Evolutionary conservation across 2,113 vertebrate species (phyloP), one percentile per base, ranked within the genome.

Genomic region (Heliornis fulica): DNA sequence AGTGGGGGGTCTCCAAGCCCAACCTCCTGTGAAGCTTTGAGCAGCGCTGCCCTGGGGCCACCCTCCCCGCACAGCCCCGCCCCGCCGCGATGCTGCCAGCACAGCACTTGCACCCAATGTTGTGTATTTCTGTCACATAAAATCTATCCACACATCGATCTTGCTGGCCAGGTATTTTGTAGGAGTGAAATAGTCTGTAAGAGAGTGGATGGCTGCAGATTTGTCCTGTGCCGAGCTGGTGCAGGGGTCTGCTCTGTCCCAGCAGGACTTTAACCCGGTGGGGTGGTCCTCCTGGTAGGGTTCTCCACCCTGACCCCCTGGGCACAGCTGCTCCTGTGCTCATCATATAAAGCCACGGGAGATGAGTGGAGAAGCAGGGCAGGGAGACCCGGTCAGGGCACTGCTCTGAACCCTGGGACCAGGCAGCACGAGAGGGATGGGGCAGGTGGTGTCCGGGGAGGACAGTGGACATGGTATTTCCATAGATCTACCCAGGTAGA

Each of bases 191-290:
- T 29, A 7, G 29, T 41, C 45, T 26, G 32, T 13, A 31, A 21
- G 21, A 40, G 7, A 76, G 45, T 40, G 3, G 2, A 3, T 34
- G 71, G 65, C 40, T 85, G 79, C 25, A 9, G 74, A 23, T 63
- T 26, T 22, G 21, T 26, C 29, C 57, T 22, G 21, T n/a, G 90
- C 57, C 66, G 63, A 50, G 56, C 53, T 4, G 3, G 40, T 40
- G 51, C n/a, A 91, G 7, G 23, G 59, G 13, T 66, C 13, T 2
- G 4, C 25, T 74, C 68, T 3, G 1, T 32, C 34, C 71, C 3
- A 0, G 28, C 76, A 61, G 76, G 34, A n/a, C 10, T 23, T 9
- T n/a, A 25, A 60, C 23, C 18, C 4, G 0, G 18, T 3, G 0
- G 1, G 6, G 31, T 56, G 56, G 34, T 26, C 31, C 46, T 34